Percentiles rank a stretch among this genome's conserved stretches.
Conservation (phyloP, 2,113 vertebrate genomes). For the Caranx ignobilis region DNA sequence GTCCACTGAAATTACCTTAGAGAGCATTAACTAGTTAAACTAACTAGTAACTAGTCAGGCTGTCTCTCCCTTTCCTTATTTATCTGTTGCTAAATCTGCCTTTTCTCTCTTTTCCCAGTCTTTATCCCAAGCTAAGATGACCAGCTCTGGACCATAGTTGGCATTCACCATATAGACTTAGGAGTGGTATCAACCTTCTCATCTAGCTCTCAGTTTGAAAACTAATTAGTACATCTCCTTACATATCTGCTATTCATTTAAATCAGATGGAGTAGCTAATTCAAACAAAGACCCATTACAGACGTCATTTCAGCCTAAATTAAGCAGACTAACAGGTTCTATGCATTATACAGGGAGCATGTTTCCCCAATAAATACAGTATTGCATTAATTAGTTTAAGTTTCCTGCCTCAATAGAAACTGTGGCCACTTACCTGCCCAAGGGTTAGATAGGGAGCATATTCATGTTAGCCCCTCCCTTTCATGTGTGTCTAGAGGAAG, state of each 20-base stretch:
- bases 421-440: conserved; percentile 1
- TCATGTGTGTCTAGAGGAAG: conserved; percentile 39
- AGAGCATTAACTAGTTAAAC: no score
- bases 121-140: neutral
- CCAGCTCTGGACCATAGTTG: neutral
- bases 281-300: neutral
- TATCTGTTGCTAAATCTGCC: neutral
- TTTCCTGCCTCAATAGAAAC: conserved; percentile 10
- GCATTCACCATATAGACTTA: neutral
- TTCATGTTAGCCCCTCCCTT: conserved; percentile 6
- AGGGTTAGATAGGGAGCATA: neutral
- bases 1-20: neutral
- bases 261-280: neutral
- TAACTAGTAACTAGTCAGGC: neutral
- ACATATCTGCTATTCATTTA: neutral
- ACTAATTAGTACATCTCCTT: neutral
- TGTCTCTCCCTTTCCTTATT: neutral
- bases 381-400: neutral
- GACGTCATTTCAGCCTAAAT: neutral
- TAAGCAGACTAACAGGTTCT: conserved; percentile 13
- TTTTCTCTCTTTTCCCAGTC: neutral
- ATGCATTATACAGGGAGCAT: conserved; percentile 25
- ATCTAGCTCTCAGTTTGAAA: neutral
- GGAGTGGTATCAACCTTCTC: neutral
- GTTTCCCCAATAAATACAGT: conserved; percentile 5